Conservation (phyloP, 2,888 invertebrate genomes). For the Idaea biselata region DNA sequence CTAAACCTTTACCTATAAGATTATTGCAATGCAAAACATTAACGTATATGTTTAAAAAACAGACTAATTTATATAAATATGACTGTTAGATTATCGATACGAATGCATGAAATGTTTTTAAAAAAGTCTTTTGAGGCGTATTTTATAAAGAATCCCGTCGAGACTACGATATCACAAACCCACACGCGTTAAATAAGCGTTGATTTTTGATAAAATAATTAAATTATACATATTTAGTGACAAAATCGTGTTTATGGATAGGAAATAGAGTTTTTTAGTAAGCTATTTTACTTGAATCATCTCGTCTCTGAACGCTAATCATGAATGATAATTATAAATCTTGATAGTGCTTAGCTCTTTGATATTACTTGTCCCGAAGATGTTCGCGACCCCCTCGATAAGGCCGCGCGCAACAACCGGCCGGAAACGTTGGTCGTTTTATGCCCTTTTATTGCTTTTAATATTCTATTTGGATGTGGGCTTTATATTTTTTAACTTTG, state of each 20-base stretch:
- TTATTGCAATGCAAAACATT: conserved; percentile 29
- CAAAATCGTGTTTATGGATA: conserved; percentile 21
- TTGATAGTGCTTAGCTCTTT: conserved; percentile 35
- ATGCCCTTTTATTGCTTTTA: conserved; percentile 59
- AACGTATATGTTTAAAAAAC: conserved; percentile 16
- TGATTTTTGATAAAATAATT: conserved; percentile 39
- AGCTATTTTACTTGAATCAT: conserved; percentile 38
- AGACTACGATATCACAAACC: conserved; percentile 77
- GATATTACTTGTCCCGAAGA: conserved; percentile 43
- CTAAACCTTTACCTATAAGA: conserved; percentile 18
- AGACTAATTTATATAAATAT: conserved; percentile 17
- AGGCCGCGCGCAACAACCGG: conserved; percentile 39
- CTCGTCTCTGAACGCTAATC: conserved; percentile 53
- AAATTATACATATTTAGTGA: conserved; percentile 23
- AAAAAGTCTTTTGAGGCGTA: conserved; percentile 33
- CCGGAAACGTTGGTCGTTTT: conserved; percentile 30
- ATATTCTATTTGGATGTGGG: conserved; percentile 75
- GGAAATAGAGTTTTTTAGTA: conserved; percentile 31
- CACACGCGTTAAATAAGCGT: conserved; percentile 69
- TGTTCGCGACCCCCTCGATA: conserved; percentile 53
- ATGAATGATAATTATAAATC: conserved; percentile 18
- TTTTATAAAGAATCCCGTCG: conserved; percentile 31
- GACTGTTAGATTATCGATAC: conserved; percentile 40
- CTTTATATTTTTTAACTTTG: conserved; percentile 45
- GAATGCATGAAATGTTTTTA: conserved; percentile 38